Evolutionary conservation across 2,113 vertebrate genomes (phyloP).

Genomic region (Oceanites oceanicus): DNA sequence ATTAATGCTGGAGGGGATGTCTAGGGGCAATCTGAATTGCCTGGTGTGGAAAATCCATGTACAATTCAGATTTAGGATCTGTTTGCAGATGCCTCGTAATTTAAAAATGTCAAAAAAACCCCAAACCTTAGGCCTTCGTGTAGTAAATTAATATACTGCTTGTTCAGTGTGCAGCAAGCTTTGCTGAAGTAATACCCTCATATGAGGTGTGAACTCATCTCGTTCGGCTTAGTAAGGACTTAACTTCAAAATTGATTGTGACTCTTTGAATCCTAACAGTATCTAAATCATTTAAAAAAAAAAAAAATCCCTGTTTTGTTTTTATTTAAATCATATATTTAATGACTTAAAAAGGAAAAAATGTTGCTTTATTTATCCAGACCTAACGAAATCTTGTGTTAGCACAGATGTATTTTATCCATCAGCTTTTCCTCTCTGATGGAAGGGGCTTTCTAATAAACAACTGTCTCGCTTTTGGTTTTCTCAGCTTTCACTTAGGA

Average conservation of each 20-base stretch:
- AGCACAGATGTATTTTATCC: background rate
- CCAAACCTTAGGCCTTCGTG: background rate
- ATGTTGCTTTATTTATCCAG: background rate
- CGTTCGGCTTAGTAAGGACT: background rate
- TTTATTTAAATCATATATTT: background rate
- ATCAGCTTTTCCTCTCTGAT: background rate
- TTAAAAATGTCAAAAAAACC: conserved; percentile 35
- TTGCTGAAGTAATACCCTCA: conserved; percentile 39
- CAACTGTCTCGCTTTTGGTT: background rate
- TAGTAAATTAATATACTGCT: conserved; percentile 43
- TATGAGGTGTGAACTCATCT: conserved; percentile 50
- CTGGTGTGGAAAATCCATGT: conserved; percentile 48
- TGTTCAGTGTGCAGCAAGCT: background rate
- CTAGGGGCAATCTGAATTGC: background rate
- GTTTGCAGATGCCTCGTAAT: conserved; percentile 43
- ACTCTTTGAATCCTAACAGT: background rate
- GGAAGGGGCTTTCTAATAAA: background rate
- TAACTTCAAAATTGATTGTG: conserved; percentile 12
- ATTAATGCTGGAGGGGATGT: conserved; percentile 29
- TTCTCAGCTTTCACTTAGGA: background rate
- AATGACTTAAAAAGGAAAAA: background rate
- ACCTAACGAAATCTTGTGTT: background rate
- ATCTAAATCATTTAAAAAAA: background rate
- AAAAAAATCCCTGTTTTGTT: background rate
- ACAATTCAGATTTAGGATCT: conserved; percentile 29